Evolutionary conservation across 2,888 invertebrate genomes (phyloP).

Genomic region (Drosophila antonietae): DNA sequence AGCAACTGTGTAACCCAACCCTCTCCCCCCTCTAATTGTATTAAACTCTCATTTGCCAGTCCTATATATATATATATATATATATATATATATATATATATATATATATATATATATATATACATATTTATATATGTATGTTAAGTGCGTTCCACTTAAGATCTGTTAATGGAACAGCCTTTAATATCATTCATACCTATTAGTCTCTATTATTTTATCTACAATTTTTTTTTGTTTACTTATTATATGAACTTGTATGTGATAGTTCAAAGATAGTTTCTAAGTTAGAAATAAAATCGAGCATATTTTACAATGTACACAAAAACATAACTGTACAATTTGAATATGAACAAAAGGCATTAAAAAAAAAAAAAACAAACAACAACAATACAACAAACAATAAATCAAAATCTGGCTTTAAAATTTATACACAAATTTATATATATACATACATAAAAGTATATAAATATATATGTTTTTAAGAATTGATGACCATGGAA

Average conservation of each 20-base stretch:
- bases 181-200: constrained; percentile 23
- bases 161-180: constrained; percentile 3
- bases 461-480: background rate
- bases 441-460: background rate
- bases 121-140: background rate
- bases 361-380: constrained; percentile 1
- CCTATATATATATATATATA: background rate
- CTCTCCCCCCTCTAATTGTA: background rate
- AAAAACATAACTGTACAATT: constrained; percentile 21
- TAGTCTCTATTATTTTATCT: constrained; percentile 20
- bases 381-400: constrained; percentile 15
- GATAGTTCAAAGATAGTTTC: constrained; percentile 80
- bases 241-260: constrained; percentile 78
- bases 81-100: background rate
- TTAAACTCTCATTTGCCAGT: constrained; percentile 22
- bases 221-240: constrained; percentile 38
- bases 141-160: constrained; percentile 2
- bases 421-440: constrained; percentile 16
- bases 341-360: constrained; percentile 28
- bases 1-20: background rate
- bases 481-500: constrained; percentile 1
- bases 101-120: background rate
- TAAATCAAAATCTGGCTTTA: constrained; percentile 35
- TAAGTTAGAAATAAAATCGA: constrained; percentile 51
- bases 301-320: constrained; percentile 13